These are phyloP conservation scores for Drosophila silvestris DNA, from an alignment of 2,888 invertebrate species.

Conservation along the genomic window DNA sequence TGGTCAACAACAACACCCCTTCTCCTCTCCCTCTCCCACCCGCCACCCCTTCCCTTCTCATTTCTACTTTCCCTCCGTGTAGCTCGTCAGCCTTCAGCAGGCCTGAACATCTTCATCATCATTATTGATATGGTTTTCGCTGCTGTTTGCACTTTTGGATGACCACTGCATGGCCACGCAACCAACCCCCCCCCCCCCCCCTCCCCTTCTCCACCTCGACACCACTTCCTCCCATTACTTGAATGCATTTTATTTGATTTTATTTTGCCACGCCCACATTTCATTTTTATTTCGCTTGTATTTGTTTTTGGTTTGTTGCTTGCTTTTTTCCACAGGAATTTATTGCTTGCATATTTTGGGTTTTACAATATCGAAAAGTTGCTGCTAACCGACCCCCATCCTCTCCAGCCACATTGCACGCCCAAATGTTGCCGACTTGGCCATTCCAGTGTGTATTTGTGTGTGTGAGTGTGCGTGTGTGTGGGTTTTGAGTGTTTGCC, in stretches of 20 bases:
- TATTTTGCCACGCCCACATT: slow-evolving; percentile 61
- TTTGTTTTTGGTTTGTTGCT: slow-evolving; percentile 48
- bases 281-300: slow-evolving; percentile 6
- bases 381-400: neutral
- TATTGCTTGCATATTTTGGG: slow-evolving; percentile 70
- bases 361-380: slow-evolving; percentile 54
- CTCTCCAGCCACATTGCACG: neutral
- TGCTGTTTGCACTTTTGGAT: slow-evolving; percentile 65
- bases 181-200: neutral
- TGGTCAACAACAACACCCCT: slow-evolving; percentile 11
- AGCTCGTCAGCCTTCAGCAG: neutral
- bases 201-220: neutral
- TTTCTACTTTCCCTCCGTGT: neutral
- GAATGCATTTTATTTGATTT: slow-evolving; percentile 58
- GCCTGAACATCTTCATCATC: slow-evolving; percentile 59
- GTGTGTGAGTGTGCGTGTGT: neutral
- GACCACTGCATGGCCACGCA: slow-evolving; percentile 1
- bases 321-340: slow-evolving; percentile 68
- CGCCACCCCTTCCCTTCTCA: neutral
- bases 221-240: neutral
- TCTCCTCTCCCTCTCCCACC: neutral
- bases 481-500: slow-evolving; percentile 25
- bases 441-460: slow-evolving; percentile 21
- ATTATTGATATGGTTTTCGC: slow-evolving; percentile 73
- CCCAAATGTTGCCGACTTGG: slow-evolving; percentile 24